Conservation (phyloP, 2,113 vertebrate genomes). For the Channa maculata region DNA sequence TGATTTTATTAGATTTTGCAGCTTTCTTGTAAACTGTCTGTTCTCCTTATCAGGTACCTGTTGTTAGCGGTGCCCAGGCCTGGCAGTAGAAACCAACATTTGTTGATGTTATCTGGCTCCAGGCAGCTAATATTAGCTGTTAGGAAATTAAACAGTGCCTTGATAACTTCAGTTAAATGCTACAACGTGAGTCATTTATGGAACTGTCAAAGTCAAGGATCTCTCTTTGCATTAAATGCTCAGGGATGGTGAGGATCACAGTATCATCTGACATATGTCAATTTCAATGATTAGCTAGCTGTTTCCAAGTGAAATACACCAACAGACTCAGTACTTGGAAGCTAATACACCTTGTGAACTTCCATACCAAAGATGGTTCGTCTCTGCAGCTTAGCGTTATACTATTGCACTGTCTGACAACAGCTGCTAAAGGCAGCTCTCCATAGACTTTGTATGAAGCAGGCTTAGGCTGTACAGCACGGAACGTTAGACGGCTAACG, state of each 20-base stretch:
- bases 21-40: constrained; percentile 7
- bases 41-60: constrained; percentile 43
- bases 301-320: constrained; percentile 17
- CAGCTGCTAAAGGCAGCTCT: constrained; percentile 52
- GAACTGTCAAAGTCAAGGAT: neutral
- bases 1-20: constrained; percentile 17
- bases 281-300: constrained; percentile 6
- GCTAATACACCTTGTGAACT: constrained; percentile 30
- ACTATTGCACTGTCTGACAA: constrained; percentile 36
- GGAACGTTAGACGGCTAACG: constrained; percentile 9
- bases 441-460: constrained; percentile 16
- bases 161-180: neutral
- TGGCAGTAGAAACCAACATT: constrained; percentile 33
- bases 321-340: constrained; percentile 16
- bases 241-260: neutral
- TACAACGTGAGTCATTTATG: neutral
- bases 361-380: constrained; percentile 64
- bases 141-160: constrained; percentile 13
- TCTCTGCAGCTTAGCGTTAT: constrained; percentile 26
- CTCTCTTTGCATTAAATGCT: constrained; percentile 5
- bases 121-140: constrained; percentile 7
- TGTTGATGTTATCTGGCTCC: constrained; percentile 56
- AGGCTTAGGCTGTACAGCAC: neutral
- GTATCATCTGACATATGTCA: constrained; percentile 4
- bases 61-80: constrained; percentile 54